Evolutionary conservation across 2,113 vertebrate species (phyloP).

Genomic region (Thamnaconus septentrionalis): DNA sequence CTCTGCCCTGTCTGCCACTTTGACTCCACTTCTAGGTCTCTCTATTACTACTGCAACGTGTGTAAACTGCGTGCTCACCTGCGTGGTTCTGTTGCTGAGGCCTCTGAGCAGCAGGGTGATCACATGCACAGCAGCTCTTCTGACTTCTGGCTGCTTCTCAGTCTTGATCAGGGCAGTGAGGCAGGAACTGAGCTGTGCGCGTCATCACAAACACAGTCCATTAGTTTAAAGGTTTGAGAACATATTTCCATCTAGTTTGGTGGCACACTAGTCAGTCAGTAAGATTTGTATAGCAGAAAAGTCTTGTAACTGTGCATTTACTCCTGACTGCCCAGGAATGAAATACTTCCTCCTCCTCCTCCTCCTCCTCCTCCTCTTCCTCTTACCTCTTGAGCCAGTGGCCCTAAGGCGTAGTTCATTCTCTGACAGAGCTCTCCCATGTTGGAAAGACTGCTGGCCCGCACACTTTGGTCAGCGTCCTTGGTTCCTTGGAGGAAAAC

Average conservation of each 20-base stretch:
- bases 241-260: too few relatives aligned
- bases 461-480: slow-evolving; percentile 76
- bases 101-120: slow-evolving; percentile 86
- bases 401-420: slow-evolving; percentile 85
- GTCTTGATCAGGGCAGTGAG: slow-evolving; percentile 83
- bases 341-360: neutral
- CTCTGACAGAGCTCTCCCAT: slow-evolving; percentile 90
- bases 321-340: too few relatives aligned
- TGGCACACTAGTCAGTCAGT: too few relatives aligned
- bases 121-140: slow-evolving; percentile 88
- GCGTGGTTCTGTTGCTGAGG: slow-evolving; percentile 84
- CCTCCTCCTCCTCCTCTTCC: too few relatives aligned
- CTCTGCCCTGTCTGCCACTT: too few relatives aligned
- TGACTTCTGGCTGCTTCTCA: slow-evolving; percentile 83
- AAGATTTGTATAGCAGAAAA: too few relatives aligned
- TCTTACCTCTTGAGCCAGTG: slow-evolving; percentile 87
- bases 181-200: slow-evolving; percentile 72
- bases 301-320: too few relatives aligned
- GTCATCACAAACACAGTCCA: too few relatives aligned
- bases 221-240: too few relatives aligned
- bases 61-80: slow-evolving; percentile 72
- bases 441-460: slow-evolving; percentile 94
- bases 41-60: too few relatives aligned
- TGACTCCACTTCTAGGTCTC: too few relatives aligned
- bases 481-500: slow-evolving; percentile 83